These are phyloP conservation scores for Kryphioiulus occultus DNA, from an alignment of 2,888 invertebrate genomes.

Conservation along the genomic window DNA sequence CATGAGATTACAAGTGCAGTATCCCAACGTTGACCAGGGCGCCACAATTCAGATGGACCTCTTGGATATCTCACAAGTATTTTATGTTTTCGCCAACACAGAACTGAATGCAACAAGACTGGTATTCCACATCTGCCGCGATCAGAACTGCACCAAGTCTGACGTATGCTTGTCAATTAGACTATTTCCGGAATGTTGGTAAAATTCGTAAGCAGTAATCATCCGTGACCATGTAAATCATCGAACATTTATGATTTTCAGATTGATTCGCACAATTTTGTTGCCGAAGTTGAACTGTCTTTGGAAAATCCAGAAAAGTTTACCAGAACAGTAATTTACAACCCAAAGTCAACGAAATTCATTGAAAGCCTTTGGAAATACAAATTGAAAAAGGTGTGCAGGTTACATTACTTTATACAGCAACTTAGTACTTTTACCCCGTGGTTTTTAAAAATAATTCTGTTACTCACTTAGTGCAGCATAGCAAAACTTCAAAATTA, in stretches of 20 bases:
- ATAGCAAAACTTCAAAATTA: too few relatives aligned
- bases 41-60: background rate
- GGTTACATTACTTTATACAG: too few relatives aligned
- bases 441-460: too few relatives aligned
- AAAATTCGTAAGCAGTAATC: too few relatives aligned
- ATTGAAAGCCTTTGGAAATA: background rate
- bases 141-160: background rate
- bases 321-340: background rate
- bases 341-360: background rate
- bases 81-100: background rate
- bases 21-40: background rate
- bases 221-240: too few relatives aligned
- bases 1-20: background rate
- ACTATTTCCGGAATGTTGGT: too few relatives aligned
- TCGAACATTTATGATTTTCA: background rate
- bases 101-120: slow-evolving; percentile 6
- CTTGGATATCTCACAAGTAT: background rate
- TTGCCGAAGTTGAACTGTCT: background rate
- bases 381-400: background rate
- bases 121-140: background rate
- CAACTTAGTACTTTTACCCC: too few relatives aligned
- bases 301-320: slow-evolving; percentile 1
- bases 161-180: background rate
- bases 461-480: too few relatives aligned
- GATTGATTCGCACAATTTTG: background rate